A percentile compares a stretch with the other conserved stretches of the same genome.
Evolutionary conservation across 1,140 invertebrate genomes (phyloP).

Genomic region (Sitodiplosis mosellana): DNA sequence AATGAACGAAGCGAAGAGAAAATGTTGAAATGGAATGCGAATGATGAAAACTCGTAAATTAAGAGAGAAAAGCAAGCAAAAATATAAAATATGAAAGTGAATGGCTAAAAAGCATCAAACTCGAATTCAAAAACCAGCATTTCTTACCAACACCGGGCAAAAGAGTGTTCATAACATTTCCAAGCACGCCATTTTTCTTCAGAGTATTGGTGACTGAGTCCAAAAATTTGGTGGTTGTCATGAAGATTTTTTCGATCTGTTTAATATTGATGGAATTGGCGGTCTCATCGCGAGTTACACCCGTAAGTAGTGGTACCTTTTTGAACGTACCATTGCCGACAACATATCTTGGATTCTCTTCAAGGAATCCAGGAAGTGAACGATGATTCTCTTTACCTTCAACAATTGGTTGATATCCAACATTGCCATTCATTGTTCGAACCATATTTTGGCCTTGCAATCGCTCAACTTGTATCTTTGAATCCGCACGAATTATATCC

Average conservation of each 20-base stretch:
- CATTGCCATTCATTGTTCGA: conserved; percentile 23
- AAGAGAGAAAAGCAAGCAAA: no score
- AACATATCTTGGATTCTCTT: conserved; percentile 33
- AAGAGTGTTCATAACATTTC: conserved; percentile 14
- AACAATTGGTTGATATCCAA: conserved; percentile 33
- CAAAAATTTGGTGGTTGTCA: conserved; percentile 17
- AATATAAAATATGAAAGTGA: no score
- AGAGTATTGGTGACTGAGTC: conserved; percentile 10
- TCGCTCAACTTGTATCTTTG: conserved; percentile 26
- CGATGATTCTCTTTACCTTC: conserved; percentile 42
- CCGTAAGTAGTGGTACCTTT: conserved; percentile 44
- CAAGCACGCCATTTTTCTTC: conserved; percentile 11
- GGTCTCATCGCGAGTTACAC: conserved; percentile 50
- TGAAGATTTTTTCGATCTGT: conserved; percentile 13
- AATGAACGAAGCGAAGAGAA: not conserved
- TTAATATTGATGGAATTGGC: conserved; percentile 23
- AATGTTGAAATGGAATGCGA: no score
- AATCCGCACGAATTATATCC: conserved; percentile 26
- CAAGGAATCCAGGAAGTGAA: conserved; percentile 35
- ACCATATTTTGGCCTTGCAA: conserved; percentile 28
- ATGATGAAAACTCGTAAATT: conserved; percentile 1
- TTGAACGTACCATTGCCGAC: conserved; percentile 32
- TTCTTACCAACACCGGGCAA: conserved; percentile 13
- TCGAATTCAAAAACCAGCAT: no score
- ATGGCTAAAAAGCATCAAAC: no score